phyloP scores from a whole-genome alignment of 2,888 invertebrate species.

The Leucoma salicis region DNA sequence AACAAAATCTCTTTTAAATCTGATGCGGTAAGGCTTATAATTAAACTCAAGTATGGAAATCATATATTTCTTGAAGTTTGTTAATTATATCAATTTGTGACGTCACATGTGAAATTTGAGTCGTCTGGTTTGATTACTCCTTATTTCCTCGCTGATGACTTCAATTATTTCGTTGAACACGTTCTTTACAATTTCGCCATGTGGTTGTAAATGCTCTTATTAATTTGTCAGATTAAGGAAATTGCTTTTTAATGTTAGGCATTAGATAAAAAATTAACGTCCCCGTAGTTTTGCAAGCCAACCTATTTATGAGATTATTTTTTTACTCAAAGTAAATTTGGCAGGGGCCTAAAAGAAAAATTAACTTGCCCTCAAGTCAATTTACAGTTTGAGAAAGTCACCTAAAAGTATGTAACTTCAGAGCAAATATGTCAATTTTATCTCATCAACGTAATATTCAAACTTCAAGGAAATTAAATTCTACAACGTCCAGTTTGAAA shows the following conservation, averaged over 20 bases:
- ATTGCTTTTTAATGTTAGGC: background rate
- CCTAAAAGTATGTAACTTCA: slow-evolving; percentile 8
- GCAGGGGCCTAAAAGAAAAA: background rate
- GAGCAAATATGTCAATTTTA: slow-evolving; percentile 29
- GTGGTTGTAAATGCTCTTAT: slow-evolving; percentile 3
- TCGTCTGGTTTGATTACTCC: slow-evolving; percentile 16
- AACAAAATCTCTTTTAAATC: slow-evolving; percentile 27
- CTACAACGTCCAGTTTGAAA: slow-evolving; percentile 11
- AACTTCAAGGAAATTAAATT: slow-evolving; percentile 37
- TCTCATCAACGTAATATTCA: slow-evolving; percentile 31
- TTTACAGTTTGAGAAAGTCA: slow-evolving; percentile 6
- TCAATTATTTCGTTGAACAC: slow-evolving; percentile 27
- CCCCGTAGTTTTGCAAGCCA: background rate
- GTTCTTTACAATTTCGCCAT: slow-evolving; percentile 15
- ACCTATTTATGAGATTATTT: background rate
- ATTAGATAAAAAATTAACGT: too few relatives aligned
- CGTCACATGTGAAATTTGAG: slow-evolving; percentile 22
- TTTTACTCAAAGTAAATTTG: background rate
- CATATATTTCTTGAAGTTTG: slow-evolving; percentile 30
- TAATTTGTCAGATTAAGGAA: slow-evolving; percentile 1
- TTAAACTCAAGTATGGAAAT: slow-evolving; percentile 13
- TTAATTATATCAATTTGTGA: slow-evolving; percentile 34
- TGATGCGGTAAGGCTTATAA: slow-evolving; percentile 18
- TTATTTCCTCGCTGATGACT: slow-evolving; percentile 20
- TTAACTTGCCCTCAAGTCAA: slow-evolving; percentile 1